Evolutionary conservation across 2,888 invertebrate species (phyloP), one percentile per base, ranked within the genome.

Genomic region (Hypsopygia costalis): DNA sequence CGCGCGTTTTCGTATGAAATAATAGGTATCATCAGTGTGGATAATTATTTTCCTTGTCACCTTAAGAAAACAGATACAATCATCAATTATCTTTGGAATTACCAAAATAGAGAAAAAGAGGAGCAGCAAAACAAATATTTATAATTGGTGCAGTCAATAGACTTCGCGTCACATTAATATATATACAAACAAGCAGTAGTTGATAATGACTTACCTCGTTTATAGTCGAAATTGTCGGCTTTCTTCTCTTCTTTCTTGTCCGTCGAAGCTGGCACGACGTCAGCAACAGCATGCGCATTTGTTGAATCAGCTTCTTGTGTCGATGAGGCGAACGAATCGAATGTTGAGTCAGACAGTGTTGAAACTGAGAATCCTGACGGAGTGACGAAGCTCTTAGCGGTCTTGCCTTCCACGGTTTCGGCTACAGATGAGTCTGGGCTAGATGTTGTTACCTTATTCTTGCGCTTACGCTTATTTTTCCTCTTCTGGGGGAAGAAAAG

Each of bases 401-500:
- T 42, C 3, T 44, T 49, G 7, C 52, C 56, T 5, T 51, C 52
- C 1, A 58, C 53, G 0, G 69, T 64, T 34, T 66, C 68, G 2
- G 63, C 62, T 6, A 58, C 62, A 8, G 27, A 49, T 1, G 72
- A 65, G 36, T 70, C 65, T 1, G 55, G 40, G 16, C 54, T 54
- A 12, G 57, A 41, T 0, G 55, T 51, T 0, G 47, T 62, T 3
- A 51, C 21, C 34, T 50, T 69, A 0, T 46, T 41, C 33, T 67
- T 79, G 16, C 55, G 54, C 16, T 50, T 67, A 8, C 61, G 65
- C 43, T 65, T 83, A 27, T 52, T 72, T 40, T 73, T 80, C 27
- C 62, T 63, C 40, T 62, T 69, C 46, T 75, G 76, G 0, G 85
- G 81, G 51, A 81, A 81, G 57, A 82, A 86, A 7, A 81, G 45